Conservation (phyloP, 2,797 vertebrate species). For the Nothura maculosa region DNA sequence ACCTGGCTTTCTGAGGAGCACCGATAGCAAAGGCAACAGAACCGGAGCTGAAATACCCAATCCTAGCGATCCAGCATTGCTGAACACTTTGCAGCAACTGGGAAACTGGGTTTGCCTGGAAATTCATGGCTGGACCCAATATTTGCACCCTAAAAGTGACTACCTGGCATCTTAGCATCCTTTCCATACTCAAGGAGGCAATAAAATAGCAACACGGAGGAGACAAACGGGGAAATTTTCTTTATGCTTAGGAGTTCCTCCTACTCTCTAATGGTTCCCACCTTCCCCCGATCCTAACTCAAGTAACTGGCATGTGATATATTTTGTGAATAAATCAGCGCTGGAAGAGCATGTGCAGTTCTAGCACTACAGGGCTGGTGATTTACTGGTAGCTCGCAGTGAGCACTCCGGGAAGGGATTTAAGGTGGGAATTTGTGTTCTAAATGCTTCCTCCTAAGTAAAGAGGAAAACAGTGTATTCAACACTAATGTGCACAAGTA, state of each 20-base stretch:
- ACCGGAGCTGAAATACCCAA: background rate
- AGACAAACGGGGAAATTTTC: constrained; percentile 59
- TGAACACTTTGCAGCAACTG: fast-evolving
- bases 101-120: background rate
- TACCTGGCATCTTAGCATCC: background rate
- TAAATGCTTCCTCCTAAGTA: background rate
- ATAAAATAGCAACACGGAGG: background rate
- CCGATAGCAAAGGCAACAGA: background rate
- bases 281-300: constrained; percentile 72
- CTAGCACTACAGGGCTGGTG: background rate
- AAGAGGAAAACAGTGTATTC: background rate
- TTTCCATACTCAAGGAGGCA: background rate
- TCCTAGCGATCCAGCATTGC: background rate
- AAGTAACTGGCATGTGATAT: constrained; percentile 63
- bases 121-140: background rate
- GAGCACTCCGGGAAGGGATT: background rate
- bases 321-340: constrained; percentile 63
- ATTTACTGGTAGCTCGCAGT: constrained; percentile 32
- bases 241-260: constrained; percentile 56
- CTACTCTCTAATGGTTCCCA: constrained; percentile 68
- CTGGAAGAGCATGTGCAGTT: constrained; percentile 35
- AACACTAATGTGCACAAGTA: background rate
- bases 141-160: background rate
- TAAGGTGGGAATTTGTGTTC: constrained; percentile 39
- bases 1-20: constrained; percentile 40